These are phyloP conservation scores for Ophioninae sp. DNA, from an alignment of 2,888 invertebrate genomes.

Conservation along the genomic window DNA sequence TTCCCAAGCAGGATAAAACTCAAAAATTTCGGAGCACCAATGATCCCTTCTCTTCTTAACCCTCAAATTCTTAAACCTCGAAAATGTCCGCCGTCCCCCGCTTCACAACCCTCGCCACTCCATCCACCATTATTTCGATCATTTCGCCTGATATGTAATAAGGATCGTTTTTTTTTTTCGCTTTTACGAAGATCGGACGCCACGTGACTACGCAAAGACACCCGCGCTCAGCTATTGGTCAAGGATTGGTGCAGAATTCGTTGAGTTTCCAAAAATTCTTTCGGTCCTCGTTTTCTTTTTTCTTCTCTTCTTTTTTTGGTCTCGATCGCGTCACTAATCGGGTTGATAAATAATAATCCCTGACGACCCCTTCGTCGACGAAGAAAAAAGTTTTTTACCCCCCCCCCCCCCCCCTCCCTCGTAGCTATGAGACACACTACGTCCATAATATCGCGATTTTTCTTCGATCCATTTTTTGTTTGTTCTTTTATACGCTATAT, in stretches of 20 bases:
- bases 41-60: too few relatives aligned
- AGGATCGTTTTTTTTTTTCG: neutral
- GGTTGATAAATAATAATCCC: neutral
- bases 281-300: conserved; percentile 1
- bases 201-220: conserved; percentile 9
- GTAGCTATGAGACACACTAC: neutral
- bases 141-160: conserved; percentile 64
- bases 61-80: too few relatives aligned
- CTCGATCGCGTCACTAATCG: neutral
- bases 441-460: conserved; percentile 14
- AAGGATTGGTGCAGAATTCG: conserved; percentile 53
- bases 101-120: conserved; percentile 13
- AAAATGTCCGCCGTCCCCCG: neutral
- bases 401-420: neutral
- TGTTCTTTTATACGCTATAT: conserved; percentile 61
- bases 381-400: neutral
- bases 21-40: conserved; percentile 49
- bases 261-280: conserved; percentile 27
- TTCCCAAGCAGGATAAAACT: neutral
- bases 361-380: neutral
- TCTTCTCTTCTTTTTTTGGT: conserved; percentile 5
- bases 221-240: conserved; percentile 59
- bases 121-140: conserved; percentile 3
- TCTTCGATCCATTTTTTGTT: conserved; percentile 18
- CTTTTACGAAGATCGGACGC: conserved; percentile 51